Conservation (phyloP, 1,140 invertebrate species). For the Pogonognathellus flavescens region DNA sequence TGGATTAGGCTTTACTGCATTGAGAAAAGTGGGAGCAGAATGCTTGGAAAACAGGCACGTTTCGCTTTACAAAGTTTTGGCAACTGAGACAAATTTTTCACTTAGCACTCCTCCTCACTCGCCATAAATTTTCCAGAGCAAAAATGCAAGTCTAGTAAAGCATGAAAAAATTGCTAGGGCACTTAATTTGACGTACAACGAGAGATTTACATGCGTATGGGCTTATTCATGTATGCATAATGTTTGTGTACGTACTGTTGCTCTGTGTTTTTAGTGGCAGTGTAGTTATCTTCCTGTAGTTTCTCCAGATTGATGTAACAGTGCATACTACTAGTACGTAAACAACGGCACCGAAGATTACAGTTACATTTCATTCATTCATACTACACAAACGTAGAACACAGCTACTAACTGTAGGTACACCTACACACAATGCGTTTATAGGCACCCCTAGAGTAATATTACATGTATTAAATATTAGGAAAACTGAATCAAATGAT, state of each 20-base stretch:
- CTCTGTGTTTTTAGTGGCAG: not conserved
- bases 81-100: slow-evolving; percentile 53
- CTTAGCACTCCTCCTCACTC: slow-evolving; percentile 42
- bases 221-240: slow-evolving; percentile 40
- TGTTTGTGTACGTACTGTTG: slow-evolving; percentile 37
- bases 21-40: slow-evolving; percentile 12
- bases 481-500: too few relatives aligned
- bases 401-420: too few relatives aligned
- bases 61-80: slow-evolving; percentile 37
- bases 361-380: too few relatives aligned
- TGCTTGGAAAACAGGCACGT: slow-evolving; percentile 38
- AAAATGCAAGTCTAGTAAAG: slow-evolving; percentile 39
- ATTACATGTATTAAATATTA: too few relatives aligned
- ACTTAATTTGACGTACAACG: slow-evolving; percentile 47
- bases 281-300: not conserved
- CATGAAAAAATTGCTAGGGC: slow-evolving; percentile 38
- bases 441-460: too few relatives aligned
- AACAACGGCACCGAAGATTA: too few relatives aligned
- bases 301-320: too few relatives aligned
- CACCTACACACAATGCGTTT: too few relatives aligned
- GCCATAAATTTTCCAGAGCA: slow-evolving; percentile 38
- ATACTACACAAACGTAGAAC: too few relatives aligned
- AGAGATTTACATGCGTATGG: slow-evolving; percentile 46
- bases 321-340: too few relatives aligned
- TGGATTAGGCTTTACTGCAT: slow-evolving; percentile 33